A percentile compares a stretch with the other conserved stretches of the same genome.
Evolutionary conservation across 2,113 vertebrate genomes (phyloP).

Genomic region (Pelodiscus sinensis): DNA sequence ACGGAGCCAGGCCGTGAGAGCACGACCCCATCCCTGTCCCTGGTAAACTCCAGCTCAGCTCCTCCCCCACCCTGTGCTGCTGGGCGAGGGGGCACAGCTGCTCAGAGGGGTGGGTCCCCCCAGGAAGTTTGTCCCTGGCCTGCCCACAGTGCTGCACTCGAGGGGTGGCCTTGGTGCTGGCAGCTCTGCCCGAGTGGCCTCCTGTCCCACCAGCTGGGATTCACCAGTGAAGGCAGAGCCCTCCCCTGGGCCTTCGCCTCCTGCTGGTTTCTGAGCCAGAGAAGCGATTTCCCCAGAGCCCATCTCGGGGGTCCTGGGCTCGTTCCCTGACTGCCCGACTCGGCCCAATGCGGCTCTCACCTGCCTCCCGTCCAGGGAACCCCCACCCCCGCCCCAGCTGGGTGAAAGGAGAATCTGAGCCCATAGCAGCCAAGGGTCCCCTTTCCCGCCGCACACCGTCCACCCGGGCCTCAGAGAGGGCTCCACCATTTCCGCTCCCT

Average conservation of each 20-base stretch:
- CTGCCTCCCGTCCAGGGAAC: no score
- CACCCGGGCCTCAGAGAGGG: background rate
- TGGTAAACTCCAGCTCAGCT: background rate
- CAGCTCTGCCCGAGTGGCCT: background rate
- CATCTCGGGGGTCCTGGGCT: background rate
- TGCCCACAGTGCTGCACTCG: background rate
- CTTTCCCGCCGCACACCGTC: background rate
- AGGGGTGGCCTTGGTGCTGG: background rate
- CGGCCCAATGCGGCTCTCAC: background rate
- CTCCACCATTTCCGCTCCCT: background rate
- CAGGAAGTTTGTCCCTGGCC: background rate
- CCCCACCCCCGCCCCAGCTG: no score
- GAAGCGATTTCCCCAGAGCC: background rate
- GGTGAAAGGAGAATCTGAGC: background rate
- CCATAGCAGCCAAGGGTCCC: background rate
- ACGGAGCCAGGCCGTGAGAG: no score
- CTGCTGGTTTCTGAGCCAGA: background rate
- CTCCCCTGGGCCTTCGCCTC: background rate
- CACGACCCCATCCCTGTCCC: background rate
- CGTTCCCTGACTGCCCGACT: fast-evolving
- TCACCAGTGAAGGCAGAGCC: background rate
- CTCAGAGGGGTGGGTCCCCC: background rate
- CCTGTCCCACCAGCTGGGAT: background rate
- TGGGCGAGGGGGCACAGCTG: background rate
- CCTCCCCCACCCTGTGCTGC: background rate